Evolutionary conservation across 1,140 invertebrate genomes (phyloP), one percentile per base, ranked within the genome.

Genomic region (Cyphomyrmex costatus): DNA sequence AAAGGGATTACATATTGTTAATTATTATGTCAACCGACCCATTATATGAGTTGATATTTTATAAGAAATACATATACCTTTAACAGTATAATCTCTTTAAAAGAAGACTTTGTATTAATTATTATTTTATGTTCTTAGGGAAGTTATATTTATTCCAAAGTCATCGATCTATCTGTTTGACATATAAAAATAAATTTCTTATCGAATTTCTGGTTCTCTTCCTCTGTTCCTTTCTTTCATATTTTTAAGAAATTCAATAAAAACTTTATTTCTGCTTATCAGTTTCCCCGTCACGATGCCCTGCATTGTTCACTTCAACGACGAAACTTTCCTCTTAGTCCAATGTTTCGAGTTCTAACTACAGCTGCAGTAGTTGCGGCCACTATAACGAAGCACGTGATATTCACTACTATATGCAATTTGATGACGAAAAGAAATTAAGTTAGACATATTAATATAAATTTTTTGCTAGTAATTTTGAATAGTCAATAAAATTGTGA

Each of bases 281-380:
- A 51, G 7, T 76, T 84, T 76, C 8, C 46, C 56, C 3, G 16
- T 80, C 49, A 70, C 78, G 33, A 56, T 27, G 30, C 24, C 10
- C 16, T 46, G 27, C 8, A 46, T 61, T 56, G 46, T 80, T 66
- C 49, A 56, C 19, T 70, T 56, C 14, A 36, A 78, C 36, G 56
- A 77, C 36, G 21, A 56, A 80, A 80, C 78, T 80, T 80, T 70
- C 63, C 78, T 80, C 16, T 80, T 70, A 80, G 51, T 5, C 4
- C 49, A 16, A 53, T 49, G 42, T 51, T 70, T 58, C 63, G 10
- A 70, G 63, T 27, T 80, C 19, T n/a, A 80, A 42, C 51, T 74
- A 30, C 10, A 56, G 33, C 30, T 24, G 5, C 36, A 21, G 21
- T 46, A 70, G 63, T 70, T 68, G 49, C 49, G 4, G 6, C 21